These are phyloP conservation scores for Tenebrio molitor DNA, from an alignment of 1,140 invertebrate species.

Conservation along the genomic window DNA sequence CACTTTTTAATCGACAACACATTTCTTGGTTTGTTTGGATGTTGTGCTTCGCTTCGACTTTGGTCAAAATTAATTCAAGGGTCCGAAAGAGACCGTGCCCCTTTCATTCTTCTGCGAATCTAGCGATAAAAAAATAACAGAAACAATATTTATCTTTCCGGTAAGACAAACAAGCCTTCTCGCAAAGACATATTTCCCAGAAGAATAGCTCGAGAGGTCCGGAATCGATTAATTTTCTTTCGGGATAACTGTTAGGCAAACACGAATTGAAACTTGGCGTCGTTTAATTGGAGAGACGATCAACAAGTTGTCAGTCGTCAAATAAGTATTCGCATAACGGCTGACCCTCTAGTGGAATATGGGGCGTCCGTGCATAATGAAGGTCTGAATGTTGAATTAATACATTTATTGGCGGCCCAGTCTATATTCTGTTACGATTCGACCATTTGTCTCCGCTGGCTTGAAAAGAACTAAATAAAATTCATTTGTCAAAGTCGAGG, in stretches of 20 bases:
- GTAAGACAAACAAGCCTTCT: slow-evolving; percentile 26
- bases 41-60: no score
- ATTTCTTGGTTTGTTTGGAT: no score
- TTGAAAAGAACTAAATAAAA: not conserved
- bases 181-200: slow-evolving; percentile 25
- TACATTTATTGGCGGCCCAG: no score
- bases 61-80: no score
- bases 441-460: not conserved
- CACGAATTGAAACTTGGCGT: slow-evolving; percentile 19
- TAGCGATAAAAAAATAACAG: slow-evolving; percentile 34
- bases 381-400: not conserved
- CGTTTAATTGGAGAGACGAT: slow-evolving; percentile 28
- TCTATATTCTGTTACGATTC: not conserved
- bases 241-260: slow-evolving; percentile 31
- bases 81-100: no score
- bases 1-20: no score
- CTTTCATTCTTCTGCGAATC: no score
- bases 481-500: not conserved
- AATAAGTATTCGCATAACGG: slow-evolving; percentile 22
- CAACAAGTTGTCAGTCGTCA: slow-evolving; percentile 36
- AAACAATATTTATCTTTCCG: slow-evolving; percentile 36
- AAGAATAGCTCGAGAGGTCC: slow-evolving; percentile 14
- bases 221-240: slow-evolving; percentile 33
- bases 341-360: slow-evolving; percentile 5
- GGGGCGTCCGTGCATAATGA: slow-evolving; percentile 11